phyloP scores from a whole-genome alignment of 2,888 invertebrate species.

The Pammene aurita region DNA sequence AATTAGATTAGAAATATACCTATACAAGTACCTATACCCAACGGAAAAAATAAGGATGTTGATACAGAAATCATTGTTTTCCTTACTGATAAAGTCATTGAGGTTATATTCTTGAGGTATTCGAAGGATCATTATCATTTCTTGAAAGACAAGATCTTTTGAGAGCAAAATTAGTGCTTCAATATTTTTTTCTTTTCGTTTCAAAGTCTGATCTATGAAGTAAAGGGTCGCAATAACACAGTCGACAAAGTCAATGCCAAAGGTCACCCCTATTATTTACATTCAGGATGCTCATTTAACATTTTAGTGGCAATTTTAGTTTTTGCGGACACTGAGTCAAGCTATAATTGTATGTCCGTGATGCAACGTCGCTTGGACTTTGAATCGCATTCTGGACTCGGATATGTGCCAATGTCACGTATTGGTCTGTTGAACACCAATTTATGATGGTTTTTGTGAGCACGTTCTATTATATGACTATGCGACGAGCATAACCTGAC shows the following conservation, averaged over 20 bases:
- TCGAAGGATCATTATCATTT: too few relatives aligned
- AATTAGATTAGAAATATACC: too few relatives aligned
- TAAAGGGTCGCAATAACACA: not conserved
- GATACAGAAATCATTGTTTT: too few relatives aligned
- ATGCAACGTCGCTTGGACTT: conserved; percentile 24
- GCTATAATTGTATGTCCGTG: conserved; percentile 29
- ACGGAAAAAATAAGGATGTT: too few relatives aligned
- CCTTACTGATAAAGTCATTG: too few relatives aligned
- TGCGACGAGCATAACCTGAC: not conserved
- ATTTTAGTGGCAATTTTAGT: not conserved
- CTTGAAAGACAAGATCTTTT: too few relatives aligned
- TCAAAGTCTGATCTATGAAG: not conserved
- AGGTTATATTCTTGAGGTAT: too few relatives aligned
- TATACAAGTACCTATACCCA: too few relatives aligned
- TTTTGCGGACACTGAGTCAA: conserved; percentile 25
- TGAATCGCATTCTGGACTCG: conserved; percentile 26
- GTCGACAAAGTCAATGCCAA: not conserved
- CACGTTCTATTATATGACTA: not conserved
- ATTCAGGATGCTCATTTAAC: not conserved
- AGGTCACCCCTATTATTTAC: not conserved
- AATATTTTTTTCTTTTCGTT: not conserved
- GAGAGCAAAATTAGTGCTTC: too few relatives aligned
- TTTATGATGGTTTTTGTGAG: not conserved
- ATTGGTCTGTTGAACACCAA: conserved; percentile 11
- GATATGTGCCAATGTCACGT: conserved; percentile 25